Evolutionary conservation across 1,140 invertebrate species (phyloP).

Genomic region (Linepithema humile): DNA sequence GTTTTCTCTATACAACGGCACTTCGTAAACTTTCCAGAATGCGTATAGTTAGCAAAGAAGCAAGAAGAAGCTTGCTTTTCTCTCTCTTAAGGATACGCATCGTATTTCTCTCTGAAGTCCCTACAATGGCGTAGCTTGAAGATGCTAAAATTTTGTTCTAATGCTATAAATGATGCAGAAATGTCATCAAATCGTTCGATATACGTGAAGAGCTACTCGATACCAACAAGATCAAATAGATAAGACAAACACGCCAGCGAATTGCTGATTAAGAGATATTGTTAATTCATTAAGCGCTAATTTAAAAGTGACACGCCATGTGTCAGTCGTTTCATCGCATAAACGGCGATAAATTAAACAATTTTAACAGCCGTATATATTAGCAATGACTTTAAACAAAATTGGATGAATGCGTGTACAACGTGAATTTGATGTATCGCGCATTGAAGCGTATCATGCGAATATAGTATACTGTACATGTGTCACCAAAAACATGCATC

Average conservation of each 20-base stretch:
- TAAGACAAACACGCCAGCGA: not conserved
- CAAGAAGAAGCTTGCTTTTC: not conserved
- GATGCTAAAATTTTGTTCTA: not conserved
- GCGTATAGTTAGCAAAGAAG: slow-evolving; percentile 5
- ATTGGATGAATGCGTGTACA: not conserved
- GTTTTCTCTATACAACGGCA: slow-evolving; percentile 14
- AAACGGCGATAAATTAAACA: slow-evolving; percentile 16
- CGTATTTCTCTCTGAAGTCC: slow-evolving; percentile 10
- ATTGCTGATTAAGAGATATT: not conserved
- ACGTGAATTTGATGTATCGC: not conserved
- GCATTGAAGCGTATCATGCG: not conserved
- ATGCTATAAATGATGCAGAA: not conserved
- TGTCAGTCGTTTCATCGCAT: not conserved
- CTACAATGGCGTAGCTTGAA: not conserved
- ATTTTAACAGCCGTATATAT: slow-evolving; percentile 24
- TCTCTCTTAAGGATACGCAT: not conserved
- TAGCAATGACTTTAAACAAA: not conserved
- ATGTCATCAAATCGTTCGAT: not conserved
- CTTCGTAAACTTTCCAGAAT: slow-evolving; percentile 22
- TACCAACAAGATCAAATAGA: not conserved
- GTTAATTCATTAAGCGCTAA: slow-evolving; percentile 4
- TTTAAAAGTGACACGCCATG: not conserved
- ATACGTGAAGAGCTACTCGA: not conserved
- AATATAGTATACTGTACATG: not conserved
- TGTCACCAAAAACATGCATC: not conserved